A percentile compares a stretch with the other conserved stretches of the same genome.
phyloP scores from a whole-genome alignment of 1,140 invertebrate genomes.

The Macrocentrus cingulum region DNA sequence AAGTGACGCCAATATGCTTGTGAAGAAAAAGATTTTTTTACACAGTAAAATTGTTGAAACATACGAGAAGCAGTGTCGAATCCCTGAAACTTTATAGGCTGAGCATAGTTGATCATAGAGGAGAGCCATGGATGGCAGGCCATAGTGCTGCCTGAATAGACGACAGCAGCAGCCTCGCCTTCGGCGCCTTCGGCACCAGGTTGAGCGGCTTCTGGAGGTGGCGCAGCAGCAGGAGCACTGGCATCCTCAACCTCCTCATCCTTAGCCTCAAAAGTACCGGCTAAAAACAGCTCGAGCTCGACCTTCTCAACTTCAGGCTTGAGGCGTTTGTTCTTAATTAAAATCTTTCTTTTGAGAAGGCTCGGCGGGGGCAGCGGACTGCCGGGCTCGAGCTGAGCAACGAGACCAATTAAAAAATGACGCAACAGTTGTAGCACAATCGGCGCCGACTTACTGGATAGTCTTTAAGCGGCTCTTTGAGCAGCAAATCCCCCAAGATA shows the following conservation, averaged over 20 bases:
- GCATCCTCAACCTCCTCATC: conserved; percentile 84
- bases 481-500: conserved; percentile 87
- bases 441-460: conserved; percentile 70
- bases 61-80: conserved; percentile 94
- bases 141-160: conserved; percentile 93
- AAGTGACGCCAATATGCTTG: too few relatives aligned
- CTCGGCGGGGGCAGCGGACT: conserved; percentile 86
- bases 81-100: conserved; percentile 97
- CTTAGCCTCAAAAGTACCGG: conserved; percentile 88
- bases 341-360: conserved; percentile 88
- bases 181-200: conserved; percentile 51
- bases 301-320: conserved; percentile 97
- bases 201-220: conserved; percentile 40
- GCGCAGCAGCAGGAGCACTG: conserved; percentile 68
- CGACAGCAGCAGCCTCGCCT: conserved; percentile 66
- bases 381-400: conserved; percentile 77
- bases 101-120: conserved; percentile 99
- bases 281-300: conserved; percentile 84
- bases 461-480: conserved; percentile 87
- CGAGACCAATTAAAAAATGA: neutral
- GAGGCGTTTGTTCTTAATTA: conserved; percentile 98
- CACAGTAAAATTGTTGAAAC: conserved; percentile 36
- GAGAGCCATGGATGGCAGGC: conserved; percentile 99
- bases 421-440: neutral
- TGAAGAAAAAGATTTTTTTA: too few relatives aligned